Evolutionary conservation across 1,140 invertebrate species (phyloP), one percentile per base, ranked within the genome.

Genomic region (Drepana arcuata): DNA sequence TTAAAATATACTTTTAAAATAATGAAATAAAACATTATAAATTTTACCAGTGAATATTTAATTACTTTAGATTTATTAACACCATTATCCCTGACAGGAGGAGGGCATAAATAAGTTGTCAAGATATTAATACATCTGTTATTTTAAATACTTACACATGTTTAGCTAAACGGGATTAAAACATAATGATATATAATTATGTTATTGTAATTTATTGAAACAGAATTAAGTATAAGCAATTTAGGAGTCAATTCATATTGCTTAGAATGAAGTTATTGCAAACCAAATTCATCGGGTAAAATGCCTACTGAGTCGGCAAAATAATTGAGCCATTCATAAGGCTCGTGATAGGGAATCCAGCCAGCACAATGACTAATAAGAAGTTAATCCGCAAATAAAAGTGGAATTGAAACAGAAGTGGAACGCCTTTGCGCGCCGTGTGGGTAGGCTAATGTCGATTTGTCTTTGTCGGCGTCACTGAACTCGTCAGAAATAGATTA

Each of bases 401-500:
- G 78, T 79, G 66, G 73, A 78, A 82, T 79, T 82, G 74, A 79
- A 79, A 82, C 74, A 78, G 74, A 75, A 79, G 68, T 75, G 69
- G 60, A 55, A 63, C 71, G 68, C 74, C 67, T 81, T 73, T 49
- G 41, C 62, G 53, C 70, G 74, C 72, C 74, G 74, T 78, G 77
- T 81, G 70, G 73, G 77, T 81, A 79, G 77, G 74, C 74, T 70
- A 79, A 77, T 77, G 72, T 78, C 74, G 71, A 82, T 82, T 79
- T 79, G 78, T 82, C 74, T 75, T 72, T 79, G 78, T 78, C 74
- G 71, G 78, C 74, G 78, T 82, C 78, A 79, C 65, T 79, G 71
- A 82, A 82, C 74, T 79, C 78, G 74, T 82, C 73, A 82, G 73
- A 82, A 82, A 82, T 79, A 82, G 78, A 82, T 82, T 79, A 82